A percentile compares a stretch with the other conserved stretches of the same genome.
phyloP scores from a whole-genome alignment of 2,113 vertebrate genomes.

The Mastomys coucha region DNA sequence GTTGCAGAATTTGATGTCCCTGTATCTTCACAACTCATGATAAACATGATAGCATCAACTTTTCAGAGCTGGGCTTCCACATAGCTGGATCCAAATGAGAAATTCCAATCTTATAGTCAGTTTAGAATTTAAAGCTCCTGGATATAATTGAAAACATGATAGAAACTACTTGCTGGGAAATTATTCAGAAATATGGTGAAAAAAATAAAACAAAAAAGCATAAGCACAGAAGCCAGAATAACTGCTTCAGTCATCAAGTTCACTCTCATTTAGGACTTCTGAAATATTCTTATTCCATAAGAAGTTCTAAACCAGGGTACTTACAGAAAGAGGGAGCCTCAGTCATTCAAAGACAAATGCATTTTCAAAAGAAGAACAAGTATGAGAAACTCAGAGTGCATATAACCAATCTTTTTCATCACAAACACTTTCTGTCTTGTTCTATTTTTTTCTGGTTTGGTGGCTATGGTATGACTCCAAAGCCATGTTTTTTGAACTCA shows the following conservation, averaged over 20 bases:
- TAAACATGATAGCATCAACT: neutral
- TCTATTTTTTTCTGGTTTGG: neutral
- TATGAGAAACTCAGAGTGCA: neutral
- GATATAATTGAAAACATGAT: neutral
- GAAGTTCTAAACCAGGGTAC: neutral
- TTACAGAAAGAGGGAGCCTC: neutral
- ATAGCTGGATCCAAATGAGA: neutral
- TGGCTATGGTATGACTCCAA: neutral
- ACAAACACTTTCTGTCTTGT: neutral
- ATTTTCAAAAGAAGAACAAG: neutral
- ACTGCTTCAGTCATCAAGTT: rapidly evolving
- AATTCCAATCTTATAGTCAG: neutral
- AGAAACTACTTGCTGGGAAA: neutral
- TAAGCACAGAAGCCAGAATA: rapidly evolving
- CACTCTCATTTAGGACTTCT: neutral
- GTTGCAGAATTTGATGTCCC: neutral
- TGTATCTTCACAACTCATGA: neutral
- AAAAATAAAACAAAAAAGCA: rapidly evolving
- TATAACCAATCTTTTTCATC: neutral
- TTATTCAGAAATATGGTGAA: neutral
- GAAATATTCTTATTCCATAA: neutral
- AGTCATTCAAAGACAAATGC: neutral
- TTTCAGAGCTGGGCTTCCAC: neutral
- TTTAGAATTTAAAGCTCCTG: neutral
- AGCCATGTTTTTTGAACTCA: neutral